Evolutionary conservation across 2,888 invertebrate species (phyloP).

Genomic region (Gibbula magus): DNA sequence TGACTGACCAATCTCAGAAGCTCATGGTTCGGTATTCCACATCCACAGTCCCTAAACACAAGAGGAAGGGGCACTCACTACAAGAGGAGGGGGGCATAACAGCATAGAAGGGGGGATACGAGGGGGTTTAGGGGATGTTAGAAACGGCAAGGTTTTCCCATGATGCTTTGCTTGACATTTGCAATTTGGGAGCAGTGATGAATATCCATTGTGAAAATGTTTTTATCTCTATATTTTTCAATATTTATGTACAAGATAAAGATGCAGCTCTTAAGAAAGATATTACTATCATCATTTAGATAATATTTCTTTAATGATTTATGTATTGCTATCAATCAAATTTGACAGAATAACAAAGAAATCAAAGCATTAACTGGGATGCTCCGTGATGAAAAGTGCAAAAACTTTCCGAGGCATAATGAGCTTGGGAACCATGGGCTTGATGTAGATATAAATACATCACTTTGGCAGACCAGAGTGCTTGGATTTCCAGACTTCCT

Average conservation of each 20-base stretch:
- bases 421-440: conserved; percentile 3
- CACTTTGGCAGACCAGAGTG: neutral
- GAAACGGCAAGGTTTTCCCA: neutral
- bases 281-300: no score
- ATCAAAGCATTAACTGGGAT: no score
- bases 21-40: conserved; percentile 19
- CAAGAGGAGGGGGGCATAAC: neutral
- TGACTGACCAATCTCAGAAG: neutral
- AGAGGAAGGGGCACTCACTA: neutral
- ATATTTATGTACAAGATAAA: no score
- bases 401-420: neutral
- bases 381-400: conserved; percentile 9
- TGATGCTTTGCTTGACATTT: neutral
- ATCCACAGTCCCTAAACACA: conserved; percentile 21
- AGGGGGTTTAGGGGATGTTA: neutral
- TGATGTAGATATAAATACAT: conserved; percentile 22
- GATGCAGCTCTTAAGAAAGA: no score
- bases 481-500: neutral
- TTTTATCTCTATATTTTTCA: no score
- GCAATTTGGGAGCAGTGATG: no score
- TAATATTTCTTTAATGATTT: no score
- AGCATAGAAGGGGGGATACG: conserved; percentile 4
- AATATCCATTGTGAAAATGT: no score
- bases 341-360: no score
- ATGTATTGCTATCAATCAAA: no score